phyloP scores from a whole-genome alignment of 2,888 invertebrate species.

The Drosophila meridiana region DNA sequence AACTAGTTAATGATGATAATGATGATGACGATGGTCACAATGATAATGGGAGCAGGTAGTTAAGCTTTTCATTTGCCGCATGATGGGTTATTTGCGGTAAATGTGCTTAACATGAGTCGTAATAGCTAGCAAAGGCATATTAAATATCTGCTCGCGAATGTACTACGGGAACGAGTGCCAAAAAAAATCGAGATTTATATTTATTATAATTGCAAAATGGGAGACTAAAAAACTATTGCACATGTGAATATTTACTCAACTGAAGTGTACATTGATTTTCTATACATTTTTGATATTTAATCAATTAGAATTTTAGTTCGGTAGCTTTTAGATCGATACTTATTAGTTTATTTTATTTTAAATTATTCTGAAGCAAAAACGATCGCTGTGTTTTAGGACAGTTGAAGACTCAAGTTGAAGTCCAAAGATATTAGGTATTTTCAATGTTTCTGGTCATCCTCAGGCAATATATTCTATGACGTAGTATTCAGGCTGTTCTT shows the following conservation, averaged over 20 bases:
- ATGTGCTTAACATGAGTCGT: conserved; percentile 9
- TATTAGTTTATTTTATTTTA: no score
- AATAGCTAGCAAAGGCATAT: conserved; percentile 1
- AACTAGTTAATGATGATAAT: conserved; percentile 20
- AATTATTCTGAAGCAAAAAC: no score
- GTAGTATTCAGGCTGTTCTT: no score
- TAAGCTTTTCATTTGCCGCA: conserved; percentile 51
- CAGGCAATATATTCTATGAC: no score
- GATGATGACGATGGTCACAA: conserved; percentile 12
- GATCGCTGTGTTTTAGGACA: no score
- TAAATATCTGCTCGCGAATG: conserved; percentile 1
- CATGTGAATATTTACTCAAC: neutral
- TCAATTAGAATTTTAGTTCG: neutral
- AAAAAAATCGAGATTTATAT: no score
- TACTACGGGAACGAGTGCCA: neutral
- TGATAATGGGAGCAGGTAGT: conserved; percentile 5
- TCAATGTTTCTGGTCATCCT: no score
- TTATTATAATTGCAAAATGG: neutral
- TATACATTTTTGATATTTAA: neutral
- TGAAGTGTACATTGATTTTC: neutral
- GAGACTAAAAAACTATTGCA: no score
- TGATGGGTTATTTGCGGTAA: conserved; percentile 26
- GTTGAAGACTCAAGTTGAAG: no score
- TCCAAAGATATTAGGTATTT: no score
- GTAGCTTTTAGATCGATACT: neutral